Evolutionary conservation across 2,797 vertebrate species (phyloP).

Genomic region (Glyptemys insculpta): DNA sequence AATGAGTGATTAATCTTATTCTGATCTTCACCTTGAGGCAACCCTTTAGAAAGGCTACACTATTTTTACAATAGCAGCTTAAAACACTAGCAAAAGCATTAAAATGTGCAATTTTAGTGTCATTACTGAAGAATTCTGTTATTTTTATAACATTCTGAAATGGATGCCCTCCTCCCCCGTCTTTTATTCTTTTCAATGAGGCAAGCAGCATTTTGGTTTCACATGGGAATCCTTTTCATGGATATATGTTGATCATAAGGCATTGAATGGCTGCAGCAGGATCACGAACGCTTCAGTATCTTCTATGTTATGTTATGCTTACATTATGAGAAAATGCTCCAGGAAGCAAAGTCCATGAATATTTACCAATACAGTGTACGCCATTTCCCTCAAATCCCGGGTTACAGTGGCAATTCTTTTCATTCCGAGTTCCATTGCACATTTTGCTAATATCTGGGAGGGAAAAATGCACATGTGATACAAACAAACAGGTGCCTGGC

Average conservation of each 20-base stretch:
- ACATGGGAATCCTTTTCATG: background rate
- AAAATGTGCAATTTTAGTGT: background rate
- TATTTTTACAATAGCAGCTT: background rate
- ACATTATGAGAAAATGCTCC: background rate
- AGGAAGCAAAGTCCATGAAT: background rate
- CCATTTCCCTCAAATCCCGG: slow-evolving; percentile 35
- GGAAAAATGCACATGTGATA: background rate
- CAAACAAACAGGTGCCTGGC: background rate
- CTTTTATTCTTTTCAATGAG: background rate
- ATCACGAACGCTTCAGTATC: no score
- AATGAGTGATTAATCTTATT: background rate
- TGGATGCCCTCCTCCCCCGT: background rate
- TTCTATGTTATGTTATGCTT: background rate
- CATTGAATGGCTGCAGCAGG: no score
- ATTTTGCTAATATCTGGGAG: slow-evolving; percentile 32
- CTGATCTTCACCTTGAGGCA: background rate
- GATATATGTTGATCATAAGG: background rate
- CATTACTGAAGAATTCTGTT: background rate
- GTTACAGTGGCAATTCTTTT: slow-evolving; percentile 1
- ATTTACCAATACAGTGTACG: slow-evolving; percentile 45
- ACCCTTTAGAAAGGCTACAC: background rate
- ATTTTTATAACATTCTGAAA: background rate
- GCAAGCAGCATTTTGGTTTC: background rate
- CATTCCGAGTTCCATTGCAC: background rate
- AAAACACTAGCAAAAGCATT: background rate